Conservation (phyloP, 2,888 invertebrate species). For the Parasteatoda lunata region DNA sequence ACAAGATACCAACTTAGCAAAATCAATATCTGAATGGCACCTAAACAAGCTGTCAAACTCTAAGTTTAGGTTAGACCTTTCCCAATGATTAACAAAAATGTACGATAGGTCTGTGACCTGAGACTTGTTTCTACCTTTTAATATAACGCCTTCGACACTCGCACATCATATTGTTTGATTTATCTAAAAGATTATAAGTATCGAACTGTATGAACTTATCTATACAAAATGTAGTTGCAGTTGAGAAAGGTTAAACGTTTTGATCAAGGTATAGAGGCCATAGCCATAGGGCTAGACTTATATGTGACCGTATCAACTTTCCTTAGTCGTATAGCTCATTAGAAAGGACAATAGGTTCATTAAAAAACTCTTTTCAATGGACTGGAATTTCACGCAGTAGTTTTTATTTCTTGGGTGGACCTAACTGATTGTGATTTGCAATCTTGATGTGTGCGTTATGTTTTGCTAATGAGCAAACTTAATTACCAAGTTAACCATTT, state of each 20-base stretch:
- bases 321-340: slow-evolving; percentile 23
- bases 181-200: neutral
- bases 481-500: neutral
- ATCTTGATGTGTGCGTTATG: neutral
- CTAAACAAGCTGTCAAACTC: neutral
- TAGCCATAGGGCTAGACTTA: neutral
- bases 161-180: slow-evolving; percentile 3
- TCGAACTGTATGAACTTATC: neutral
- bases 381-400: neutral
- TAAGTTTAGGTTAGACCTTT: neutral
- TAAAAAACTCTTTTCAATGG: neutral
- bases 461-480: neutral
- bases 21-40: too few species aligned
- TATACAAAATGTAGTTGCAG: slow-evolving; percentile 6
- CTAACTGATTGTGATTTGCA: neutral
- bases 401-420: neutral
- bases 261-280: slow-evolving; percentile 11
- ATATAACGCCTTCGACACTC: neutral
- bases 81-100: slow-evolving; percentile 1
- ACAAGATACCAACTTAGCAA: too few species aligned
- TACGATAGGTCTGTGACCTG: neutral
- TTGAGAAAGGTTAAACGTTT: slow-evolving; percentile 30
- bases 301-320: slow-evolving; percentile 3
- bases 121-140: neutral
- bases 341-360: slow-evolving; percentile 30